These are phyloP conservation scores for Carpatolechia fugitivella DNA, from an alignment of 2,888 invertebrate species.

Conservation along the genomic window DNA sequence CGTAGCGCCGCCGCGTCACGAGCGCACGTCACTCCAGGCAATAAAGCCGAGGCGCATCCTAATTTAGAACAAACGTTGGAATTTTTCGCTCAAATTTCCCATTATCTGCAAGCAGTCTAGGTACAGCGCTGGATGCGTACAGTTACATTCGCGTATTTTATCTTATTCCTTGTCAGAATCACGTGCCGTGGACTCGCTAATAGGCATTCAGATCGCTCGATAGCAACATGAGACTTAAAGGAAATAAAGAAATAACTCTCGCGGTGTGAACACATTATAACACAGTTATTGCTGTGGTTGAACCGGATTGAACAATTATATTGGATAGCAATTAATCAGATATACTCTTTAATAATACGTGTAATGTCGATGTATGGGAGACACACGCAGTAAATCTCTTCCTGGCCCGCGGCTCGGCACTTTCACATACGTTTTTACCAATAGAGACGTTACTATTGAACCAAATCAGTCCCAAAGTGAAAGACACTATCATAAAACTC, in stretches of 20 bases:
- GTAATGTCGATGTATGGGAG: conserved; percentile 62
- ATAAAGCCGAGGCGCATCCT: conserved; percentile 75
- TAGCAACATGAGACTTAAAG: conserved; percentile 40
- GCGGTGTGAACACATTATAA: conserved; percentile 60
- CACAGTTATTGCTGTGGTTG: conserved; percentile 49
- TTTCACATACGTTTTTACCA: conserved; percentile 72
- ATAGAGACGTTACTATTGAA: conserved; percentile 74
- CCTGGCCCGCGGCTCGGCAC: conserved; percentile 62
- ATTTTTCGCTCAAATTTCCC: conserved; percentile 59
- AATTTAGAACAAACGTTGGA: conserved; percentile 71
- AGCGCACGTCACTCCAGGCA: conserved; percentile 69
- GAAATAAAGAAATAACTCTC: conserved; percentile 64
- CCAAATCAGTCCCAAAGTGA: conserved; percentile 54
- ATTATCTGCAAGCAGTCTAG: conserved; percentile 46
- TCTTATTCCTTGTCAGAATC: conserved; percentile 62
- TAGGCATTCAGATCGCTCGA: conserved; percentile 36
- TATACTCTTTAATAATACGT: conserved; percentile 70
- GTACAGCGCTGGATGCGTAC: conserved; percentile 46
- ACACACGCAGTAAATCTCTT: conserved; percentile 67
- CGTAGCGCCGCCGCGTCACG: conserved; percentile 75
- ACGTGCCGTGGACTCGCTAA: conserved; percentile 39
- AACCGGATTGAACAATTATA: conserved; percentile 66
- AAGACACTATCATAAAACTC: conserved; percentile 67
- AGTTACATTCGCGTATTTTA: conserved; percentile 55
- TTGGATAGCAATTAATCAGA: conserved; percentile 68